A percentile compares a stretch with the other conserved stretches of the same genome.
Evolutionary conservation across 2,888 invertebrate species (phyloP).

Genomic region (Gisinianus flammeolus): DNA sequence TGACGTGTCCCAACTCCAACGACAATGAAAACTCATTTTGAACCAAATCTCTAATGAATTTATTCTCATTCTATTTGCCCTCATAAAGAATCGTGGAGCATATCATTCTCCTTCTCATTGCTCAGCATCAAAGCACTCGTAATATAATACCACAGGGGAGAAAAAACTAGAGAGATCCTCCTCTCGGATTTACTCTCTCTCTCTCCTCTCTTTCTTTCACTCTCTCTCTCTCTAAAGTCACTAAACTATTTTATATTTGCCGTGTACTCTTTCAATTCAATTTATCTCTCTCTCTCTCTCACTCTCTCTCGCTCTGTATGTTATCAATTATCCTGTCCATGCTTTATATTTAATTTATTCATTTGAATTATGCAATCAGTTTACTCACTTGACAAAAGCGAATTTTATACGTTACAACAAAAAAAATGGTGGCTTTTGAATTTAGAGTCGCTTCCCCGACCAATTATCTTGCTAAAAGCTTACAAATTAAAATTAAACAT

Average conservation of each 20-base stretch:
- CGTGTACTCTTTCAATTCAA: not conserved
- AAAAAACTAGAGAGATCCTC: not conserved
- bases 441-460: no score
- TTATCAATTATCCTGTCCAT: slow-evolving; percentile 4
- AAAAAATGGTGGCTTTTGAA: no score
- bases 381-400: no score
- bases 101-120: slow-evolving; percentile 31
- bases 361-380: no score
- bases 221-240: not conserved
- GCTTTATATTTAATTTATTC: no score
- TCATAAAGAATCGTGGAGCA: slow-evolving; percentile 35
- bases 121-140: slow-evolving; percentile 13
- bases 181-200: slow-evolving; percentile 30
- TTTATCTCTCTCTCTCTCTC: not conserved
- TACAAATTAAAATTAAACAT: no score
- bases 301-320: not conserved
- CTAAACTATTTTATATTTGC: not conserved
- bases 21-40: slow-evolving; percentile 54
- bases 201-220: not conserved
- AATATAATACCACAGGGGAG: slow-evolving; percentile 19
- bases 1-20: slow-evolving; percentile 36
- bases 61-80: slow-evolving; percentile 44
- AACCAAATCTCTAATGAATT: slow-evolving; percentile 56
- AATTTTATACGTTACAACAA: no score
- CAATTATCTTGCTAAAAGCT: no score